Evolutionary conservation across 2,888 invertebrate genomes (phyloP).

Genomic region (Aromia moschata): DNA sequence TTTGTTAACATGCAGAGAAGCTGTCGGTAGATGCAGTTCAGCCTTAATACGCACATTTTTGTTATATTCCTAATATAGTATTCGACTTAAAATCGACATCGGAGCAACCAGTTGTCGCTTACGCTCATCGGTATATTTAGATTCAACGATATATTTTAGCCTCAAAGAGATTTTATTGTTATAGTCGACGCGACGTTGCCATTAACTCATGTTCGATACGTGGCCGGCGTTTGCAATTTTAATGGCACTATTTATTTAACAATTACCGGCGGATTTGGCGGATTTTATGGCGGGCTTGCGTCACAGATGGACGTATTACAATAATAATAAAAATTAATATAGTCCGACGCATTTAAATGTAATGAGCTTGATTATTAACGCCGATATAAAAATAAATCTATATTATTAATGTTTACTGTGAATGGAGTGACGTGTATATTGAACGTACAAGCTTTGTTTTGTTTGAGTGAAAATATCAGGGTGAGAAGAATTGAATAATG

Average conservation of each 20-base stretch:
- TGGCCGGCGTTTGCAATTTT: neutral
- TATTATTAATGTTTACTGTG: too few species aligned
- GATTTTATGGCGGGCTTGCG: slow-evolving; percentile 14
- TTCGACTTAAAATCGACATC: too few species aligned
- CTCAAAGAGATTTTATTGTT: slow-evolving; percentile 2
- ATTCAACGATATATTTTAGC: slow-evolving; percentile 5
- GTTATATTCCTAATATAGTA: too few species aligned
- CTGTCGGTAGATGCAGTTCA: too few species aligned
- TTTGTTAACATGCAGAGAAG: too few species aligned
- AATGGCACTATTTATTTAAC: slow-evolving; percentile 11
- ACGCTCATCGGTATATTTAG: slow-evolving; percentile 15
- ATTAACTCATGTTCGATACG: slow-evolving; percentile 7
- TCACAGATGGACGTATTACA: neutral
- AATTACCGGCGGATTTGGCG: slow-evolving; percentile 10
- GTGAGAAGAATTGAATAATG: too few species aligned
- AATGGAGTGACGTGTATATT: too few species aligned
- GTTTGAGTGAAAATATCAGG: too few species aligned
- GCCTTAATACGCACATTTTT: too few species aligned
- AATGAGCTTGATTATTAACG: neutral
- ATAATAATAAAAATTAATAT: neutral
- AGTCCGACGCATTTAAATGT: neutral
- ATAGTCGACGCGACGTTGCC: neutral
- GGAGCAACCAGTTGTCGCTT: too few species aligned
- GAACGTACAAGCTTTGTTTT: too few species aligned
- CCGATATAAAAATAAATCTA: neutral